Conservation (phyloP, 2,797 vertebrate genomes). For the Gambelia wislizenii region DNA sequence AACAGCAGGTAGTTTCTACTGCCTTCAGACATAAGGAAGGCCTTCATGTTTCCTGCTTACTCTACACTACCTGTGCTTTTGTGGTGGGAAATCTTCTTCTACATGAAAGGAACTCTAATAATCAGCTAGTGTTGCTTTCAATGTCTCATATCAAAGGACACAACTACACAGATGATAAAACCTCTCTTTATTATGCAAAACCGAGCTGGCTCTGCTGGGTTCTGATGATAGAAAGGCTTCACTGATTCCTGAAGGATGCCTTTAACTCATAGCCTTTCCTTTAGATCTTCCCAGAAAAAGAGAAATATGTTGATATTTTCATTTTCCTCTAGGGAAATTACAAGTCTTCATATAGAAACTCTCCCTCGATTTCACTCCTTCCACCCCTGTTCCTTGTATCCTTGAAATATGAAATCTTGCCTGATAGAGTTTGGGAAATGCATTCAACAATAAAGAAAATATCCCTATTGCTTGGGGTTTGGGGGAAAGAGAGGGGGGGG, state of each 20-base stretch:
- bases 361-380: conserved; percentile 27
- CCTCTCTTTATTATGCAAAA: conserved; percentile 29
- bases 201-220: background rate
- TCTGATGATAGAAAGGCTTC: conserved; percentile 23
- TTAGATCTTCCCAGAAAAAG: background rate
- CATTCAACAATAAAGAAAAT: conserved; percentile 17
- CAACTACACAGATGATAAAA: conserved; percentile 20
- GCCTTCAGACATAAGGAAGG: background rate
- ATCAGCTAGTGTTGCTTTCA: conserved; percentile 28
- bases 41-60: conserved; percentile 14
- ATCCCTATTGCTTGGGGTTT: conserved; percentile 34
- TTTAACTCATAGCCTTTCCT: conserved; percentile 43
- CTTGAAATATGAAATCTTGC: conserved; percentile 45
- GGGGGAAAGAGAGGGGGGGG: background rate
- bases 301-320: background rate
- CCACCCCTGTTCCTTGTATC: conserved; percentile 20
- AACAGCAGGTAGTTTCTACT: background rate
- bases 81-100: conserved; percentile 18
- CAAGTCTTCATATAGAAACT: conserved; percentile 33
- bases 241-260: background rate
- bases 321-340: conserved; percentile 46
- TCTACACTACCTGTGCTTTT: background rate
- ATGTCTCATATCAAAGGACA: conserved; percentile 39
- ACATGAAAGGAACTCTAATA: conserved; percentile 31
- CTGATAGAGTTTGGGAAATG: conserved; percentile 39